A percentile compares a stretch with the other conserved stretches of the same genome.
These are phyloP conservation scores for Icerya purchasi DNA, from an alignment of 2,888 invertebrate species.

Conservation along the genomic window DNA sequence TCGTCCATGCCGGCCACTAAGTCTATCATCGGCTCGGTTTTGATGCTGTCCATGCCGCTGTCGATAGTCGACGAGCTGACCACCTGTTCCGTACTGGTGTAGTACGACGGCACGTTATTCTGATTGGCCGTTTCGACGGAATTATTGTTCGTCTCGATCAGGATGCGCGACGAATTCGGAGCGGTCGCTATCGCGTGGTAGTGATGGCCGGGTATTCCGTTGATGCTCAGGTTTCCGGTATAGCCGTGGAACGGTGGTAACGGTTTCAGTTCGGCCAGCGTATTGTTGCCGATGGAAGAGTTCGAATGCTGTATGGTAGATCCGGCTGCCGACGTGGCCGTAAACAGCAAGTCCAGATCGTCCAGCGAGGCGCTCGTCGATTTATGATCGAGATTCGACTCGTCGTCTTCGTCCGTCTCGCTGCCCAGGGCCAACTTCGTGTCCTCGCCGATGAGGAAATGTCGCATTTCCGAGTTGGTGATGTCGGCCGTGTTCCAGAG, in stretches of 20 bases:
- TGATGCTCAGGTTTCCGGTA: conserved; percentile 65
- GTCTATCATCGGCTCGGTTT: conserved; percentile 21
- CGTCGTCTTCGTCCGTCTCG: conserved; percentile 13
- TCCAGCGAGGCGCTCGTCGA: conserved; percentile 17
- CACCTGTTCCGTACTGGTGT: conserved; percentile 23
- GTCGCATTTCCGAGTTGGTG: conserved; percentile 29
- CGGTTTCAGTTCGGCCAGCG: conserved; percentile 57
- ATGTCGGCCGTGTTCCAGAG: conserved; percentile 36
- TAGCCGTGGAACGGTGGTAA: conserved; percentile 71
- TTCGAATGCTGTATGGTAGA: conserved; percentile 13
- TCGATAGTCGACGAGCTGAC: conserved; percentile 29
- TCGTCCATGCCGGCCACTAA: conserved; percentile 38
- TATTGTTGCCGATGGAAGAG: conserved; percentile 15
- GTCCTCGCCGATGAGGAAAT: conserved; percentile 20
- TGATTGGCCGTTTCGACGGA: conserved; percentile 28
- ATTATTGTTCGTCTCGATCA: conserved; percentile 37
- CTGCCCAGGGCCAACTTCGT: conserved; percentile 13
- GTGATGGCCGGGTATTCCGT: conserved; percentile 70
- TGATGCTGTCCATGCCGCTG: conserved; percentile 20
- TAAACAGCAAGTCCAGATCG: conserved; percentile 17
- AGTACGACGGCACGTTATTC: conserved; percentile 21
- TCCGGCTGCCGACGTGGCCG: conserved; percentile 7
- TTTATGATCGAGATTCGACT: conserved; percentile 11
- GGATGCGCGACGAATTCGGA: conserved; percentile 23
- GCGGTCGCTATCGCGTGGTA: conserved; percentile 53